Conservation (phyloP, 2,113 vertebrate genomes). For the Rhizomys pruinosus region DNA sequence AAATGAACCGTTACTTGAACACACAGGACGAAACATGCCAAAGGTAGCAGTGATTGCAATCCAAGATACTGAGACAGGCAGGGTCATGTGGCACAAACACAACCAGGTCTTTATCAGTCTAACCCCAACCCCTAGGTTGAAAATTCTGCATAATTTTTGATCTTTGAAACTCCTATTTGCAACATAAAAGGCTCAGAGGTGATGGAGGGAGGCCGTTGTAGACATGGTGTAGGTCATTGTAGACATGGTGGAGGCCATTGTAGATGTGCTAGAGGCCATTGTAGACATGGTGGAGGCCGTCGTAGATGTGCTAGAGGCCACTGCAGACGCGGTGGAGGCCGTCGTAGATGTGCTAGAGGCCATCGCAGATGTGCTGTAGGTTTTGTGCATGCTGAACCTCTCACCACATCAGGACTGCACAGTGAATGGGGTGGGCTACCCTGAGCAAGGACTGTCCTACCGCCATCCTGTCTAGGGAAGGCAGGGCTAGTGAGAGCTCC, state of each 20-base stretch:
- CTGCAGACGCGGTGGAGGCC: no score
- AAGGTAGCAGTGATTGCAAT: background rate
- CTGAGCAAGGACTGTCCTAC: background rate
- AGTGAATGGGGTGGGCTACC: background rate
- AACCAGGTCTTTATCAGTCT: background rate
- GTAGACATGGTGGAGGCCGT: no score
- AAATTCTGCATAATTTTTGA: background rate
- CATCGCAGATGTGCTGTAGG: background rate
- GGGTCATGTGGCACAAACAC: background rate
- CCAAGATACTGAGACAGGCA: background rate
- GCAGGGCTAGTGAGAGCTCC: background rate
- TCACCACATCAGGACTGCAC: accelerated
- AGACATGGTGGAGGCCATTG: no score
- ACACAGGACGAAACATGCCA: background rate
- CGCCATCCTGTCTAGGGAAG: background rate
- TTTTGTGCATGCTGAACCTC: background rate
- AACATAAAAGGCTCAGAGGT: background rate
- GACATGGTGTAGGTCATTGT: no score
- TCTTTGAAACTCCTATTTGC: background rate
- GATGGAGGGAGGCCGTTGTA: background rate
- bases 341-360: no score
- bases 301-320: no score
- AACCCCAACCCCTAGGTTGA: background rate
- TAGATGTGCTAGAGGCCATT: no score
- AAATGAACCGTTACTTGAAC: background rate